Evolutionary conservation across 2,797 vertebrate species (phyloP).

Genomic region (Antrozous pallidus): DNA sequence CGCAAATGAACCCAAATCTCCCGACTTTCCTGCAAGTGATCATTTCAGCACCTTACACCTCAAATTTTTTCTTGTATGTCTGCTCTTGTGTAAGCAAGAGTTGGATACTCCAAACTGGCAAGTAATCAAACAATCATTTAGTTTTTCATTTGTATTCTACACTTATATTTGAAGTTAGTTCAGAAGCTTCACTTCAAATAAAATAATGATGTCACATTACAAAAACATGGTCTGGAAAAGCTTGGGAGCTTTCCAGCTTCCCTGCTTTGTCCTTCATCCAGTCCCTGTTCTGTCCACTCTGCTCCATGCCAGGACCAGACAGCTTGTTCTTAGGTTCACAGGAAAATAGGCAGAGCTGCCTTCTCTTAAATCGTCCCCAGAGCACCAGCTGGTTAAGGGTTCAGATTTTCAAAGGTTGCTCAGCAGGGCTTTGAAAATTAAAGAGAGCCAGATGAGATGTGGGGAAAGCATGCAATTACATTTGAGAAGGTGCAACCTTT

Average conservation of each 20-base stretch:
- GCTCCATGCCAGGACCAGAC: conserved; percentile 45
- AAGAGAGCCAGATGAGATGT: conserved; percentile 40
- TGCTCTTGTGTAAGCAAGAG: not conserved
- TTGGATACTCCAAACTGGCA: not conserved
- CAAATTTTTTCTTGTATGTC: not conserved
- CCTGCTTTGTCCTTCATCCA: not conserved
- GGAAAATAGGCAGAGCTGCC: conserved; percentile 17
- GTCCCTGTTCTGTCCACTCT: not conserved
- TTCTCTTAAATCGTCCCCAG: conserved; percentile 8
- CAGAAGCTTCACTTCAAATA: conserved; percentile 39
- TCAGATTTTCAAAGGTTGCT: conserved; percentile 64
- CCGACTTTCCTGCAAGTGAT: not conserved
- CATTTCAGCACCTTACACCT: not conserved
- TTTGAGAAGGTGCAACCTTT: conserved; percentile 38
- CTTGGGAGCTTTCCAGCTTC: not conserved
- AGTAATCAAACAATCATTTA: not conserved
- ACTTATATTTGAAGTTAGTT: conserved; percentile 12
- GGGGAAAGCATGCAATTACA: conserved; percentile 14
- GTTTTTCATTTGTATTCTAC: conserved; percentile 7
- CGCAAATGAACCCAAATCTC: not conserved
- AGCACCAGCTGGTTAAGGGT: conserved; percentile 44
- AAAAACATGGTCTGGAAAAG: not conserved
- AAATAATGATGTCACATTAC: not conserved
- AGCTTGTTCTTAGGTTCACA: conserved; percentile 46
- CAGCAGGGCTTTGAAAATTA: conserved; percentile 60